A percentile compares a stretch with the other conserved stretches of the same genome.
phyloP scores from a whole-genome alignment of 2,113 vertebrate species.

The Blennius ocellaris region DNA sequence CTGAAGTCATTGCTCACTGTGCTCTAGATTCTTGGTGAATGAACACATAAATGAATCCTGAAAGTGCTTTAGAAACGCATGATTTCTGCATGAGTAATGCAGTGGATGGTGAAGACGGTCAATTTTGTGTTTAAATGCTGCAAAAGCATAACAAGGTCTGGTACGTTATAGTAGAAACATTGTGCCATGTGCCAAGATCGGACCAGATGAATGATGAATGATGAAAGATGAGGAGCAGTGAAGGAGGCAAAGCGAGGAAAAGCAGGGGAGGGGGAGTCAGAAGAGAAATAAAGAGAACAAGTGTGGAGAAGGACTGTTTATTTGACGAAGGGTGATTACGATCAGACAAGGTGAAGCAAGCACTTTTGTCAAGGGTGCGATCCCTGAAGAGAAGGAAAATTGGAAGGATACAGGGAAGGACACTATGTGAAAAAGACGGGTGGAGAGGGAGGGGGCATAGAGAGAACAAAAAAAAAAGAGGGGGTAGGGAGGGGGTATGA shows the following conservation, averaged over 20 bases:
- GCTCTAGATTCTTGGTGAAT: conserved; percentile 20
- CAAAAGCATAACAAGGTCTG: conserved; percentile 27
- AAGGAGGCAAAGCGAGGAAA: conserved; percentile 2
- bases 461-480: conserved; percentile 27
- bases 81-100: conserved; percentile 35
- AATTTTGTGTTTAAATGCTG: conserved; percentile 32
- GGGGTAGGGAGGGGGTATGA: no score
- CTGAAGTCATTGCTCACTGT: conserved; percentile 5
- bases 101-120: conserved; percentile 18
- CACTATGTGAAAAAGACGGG: conserved; percentile 31
- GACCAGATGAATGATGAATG: conserved; percentile 27
- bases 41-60: conserved; percentile 8
- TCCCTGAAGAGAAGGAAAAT: conserved; percentile 48
- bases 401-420: conserved; percentile 39
- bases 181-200: conserved; percentile 8
- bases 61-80: conserved; percentile 20
- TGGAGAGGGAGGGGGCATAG: conserved; percentile 21
- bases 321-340: conserved; percentile 66
- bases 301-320: conserved; percentile 63
- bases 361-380: conserved; percentile 59
- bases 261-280: background rate
- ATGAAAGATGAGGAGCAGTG: conserved; percentile 29
- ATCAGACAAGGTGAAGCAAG: conserved; percentile 69
- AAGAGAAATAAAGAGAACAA: conserved; percentile 59
- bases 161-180: conserved; percentile 19